Evolutionary conservation across 1,140 invertebrate genomes (phyloP), one percentile per base, ranked within the genome.

Genomic region (Pseudomyrmex cubaensis): DNA sequence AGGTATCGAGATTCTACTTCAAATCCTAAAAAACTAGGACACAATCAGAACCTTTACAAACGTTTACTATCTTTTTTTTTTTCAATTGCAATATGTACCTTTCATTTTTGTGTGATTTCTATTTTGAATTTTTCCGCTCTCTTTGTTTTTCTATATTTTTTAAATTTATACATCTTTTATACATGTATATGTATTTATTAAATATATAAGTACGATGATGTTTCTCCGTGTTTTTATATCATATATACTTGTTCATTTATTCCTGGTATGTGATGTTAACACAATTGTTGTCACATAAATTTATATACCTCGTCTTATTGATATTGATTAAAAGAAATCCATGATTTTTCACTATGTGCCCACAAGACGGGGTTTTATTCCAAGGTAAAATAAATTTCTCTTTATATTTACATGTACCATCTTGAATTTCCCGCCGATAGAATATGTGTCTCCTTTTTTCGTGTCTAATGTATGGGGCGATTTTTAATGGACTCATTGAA

Each of bases 241-340:
- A 15, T 44, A 20, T 76, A 22, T 57, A 56, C 10, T 59, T 70
- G n/a, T 17, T 80, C n/a, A 8, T 73, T 61, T 44, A 0, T 59
- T 61, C 20, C 44, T 80, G 25, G 22, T 35, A 46, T 56, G 74
- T 77, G 20, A 67, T 76, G 17, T 76, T 76, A 56, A 76, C 4
- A 54, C 4, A 54, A 74, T n/a, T 74, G 22, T 10, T 17, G 2
- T 20, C n/a, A 13, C 74, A 62, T 59, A 25, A 46, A 48, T 9
- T 52, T 66, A 20, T 76, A 50, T 52, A 54, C 20, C 17, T 44
- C 52, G 17, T 62, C 20, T 50, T 44, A 20, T 59, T 13, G 0
- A 15, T 35, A 64, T 64, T 13, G 22, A 35, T 52, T 35, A 17
- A 52, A 10, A 1, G 1, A 50, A 76, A 64, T 52, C 12, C 17